Conservation (phyloP, 2,113 vertebrate species). For the Callipepla squamata region DNA sequence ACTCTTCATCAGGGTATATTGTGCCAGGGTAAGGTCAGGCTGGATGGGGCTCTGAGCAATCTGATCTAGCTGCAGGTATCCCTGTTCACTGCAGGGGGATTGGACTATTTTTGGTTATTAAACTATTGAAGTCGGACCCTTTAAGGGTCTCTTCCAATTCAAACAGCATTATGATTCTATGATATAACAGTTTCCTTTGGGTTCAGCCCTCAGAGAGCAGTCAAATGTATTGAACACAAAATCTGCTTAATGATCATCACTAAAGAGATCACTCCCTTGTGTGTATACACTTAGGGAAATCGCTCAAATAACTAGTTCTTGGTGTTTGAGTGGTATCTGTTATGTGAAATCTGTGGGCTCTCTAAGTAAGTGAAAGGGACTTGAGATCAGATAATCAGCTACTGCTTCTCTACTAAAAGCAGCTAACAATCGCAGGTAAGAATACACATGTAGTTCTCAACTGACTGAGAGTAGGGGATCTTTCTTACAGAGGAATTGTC, state of each 20-base stretch:
- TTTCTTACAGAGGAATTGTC: neutral
- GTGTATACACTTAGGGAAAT: rapidly evolving
- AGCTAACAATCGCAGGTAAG: neutral
- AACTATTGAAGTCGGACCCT: neutral
- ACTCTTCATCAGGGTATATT: no score
- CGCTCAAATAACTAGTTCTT: neutral
- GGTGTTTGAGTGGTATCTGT: neutral
- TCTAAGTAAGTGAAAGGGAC: neutral
- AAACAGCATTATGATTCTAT: neutral
- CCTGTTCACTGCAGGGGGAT: neutral
- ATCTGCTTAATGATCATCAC: neutral
- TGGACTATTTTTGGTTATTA: neutral
- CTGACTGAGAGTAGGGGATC: neutral
- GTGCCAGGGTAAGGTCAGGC: neutral
- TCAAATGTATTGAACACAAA: neutral
- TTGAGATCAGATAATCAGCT: neutral
- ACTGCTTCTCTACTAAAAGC: neutral
- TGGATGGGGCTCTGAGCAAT: neutral
- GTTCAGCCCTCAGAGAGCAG: neutral
- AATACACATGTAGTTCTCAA: rapidly evolving
- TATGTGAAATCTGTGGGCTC: neutral
- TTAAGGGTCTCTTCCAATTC: neutral
- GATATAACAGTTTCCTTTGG: neutral
- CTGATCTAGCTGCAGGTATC: neutral
- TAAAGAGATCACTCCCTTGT: neutral